Evolutionary conservation across 2,113 vertebrate genomes (phyloP), one percentile per base, ranked within the genome.

Genomic region (Agelaius tricolor): DNA sequence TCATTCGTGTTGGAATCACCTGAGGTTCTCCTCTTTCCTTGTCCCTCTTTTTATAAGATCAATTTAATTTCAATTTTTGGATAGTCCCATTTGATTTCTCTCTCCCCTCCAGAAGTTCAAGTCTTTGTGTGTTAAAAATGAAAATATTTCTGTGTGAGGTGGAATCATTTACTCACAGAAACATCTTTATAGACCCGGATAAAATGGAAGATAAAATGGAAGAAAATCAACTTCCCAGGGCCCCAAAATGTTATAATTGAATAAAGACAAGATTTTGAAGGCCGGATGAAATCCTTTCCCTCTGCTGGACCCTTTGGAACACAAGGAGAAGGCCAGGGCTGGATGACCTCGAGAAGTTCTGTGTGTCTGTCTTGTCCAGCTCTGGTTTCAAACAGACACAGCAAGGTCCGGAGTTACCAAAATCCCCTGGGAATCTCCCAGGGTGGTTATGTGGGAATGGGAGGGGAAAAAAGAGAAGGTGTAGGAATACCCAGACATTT

Each of bases 391-490:
- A 35, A 57, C 58, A 58, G 10, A 9, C 46, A 9, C 4, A 17
- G 20, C 3, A 12, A 62, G 8, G 5, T 57, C 63, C 76, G 49
- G 39, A 71, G 26, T 19, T 11, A 55, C 76, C 80, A 39, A 52
- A 62, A 58, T 23, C 68, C 55, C 33, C 10, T 13, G 18, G 23
- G 65, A 84, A 4, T 12, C 9, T 13, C 47, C 27, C 52, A 30
- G 3, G 8, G 15, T 2, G 18, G 11, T 59, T 71, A 77, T 67
- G 77, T 87, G 81, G 84, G 55, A 91, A 77, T 18, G 7, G 13
- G 44, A 2, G 3, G 0, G 0, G 0, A 7, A 37, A 63, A 28
- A 47, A 30, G 2, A 21, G 69, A 47, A 51, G 27, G 31, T 74
- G 30, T 1, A 10, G 85, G 13, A 37, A 15, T 41, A 8, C 6